Percentiles rank a stretch among this genome's conserved stretches.
Evolutionary conservation across 35 echinoderm and acorn worm species (phyloP).

Genomic region (Eucidaris tribuloides): DNA sequence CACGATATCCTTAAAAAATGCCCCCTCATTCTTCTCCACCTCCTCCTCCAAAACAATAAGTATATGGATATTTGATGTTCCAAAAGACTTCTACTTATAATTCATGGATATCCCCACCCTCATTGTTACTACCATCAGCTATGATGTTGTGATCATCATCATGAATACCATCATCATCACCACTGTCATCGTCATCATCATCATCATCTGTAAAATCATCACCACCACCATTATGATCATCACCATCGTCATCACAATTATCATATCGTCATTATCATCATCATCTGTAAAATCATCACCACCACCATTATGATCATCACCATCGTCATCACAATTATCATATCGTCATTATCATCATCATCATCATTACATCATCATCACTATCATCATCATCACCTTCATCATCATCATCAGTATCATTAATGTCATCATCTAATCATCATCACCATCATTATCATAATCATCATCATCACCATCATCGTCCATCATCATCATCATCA

Average conservation of each 20-base stretch:
- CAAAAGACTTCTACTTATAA: too few relatives aligned
- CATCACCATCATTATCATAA: conserved; percentile 1
- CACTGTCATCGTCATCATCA: too few relatives aligned
- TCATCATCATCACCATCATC: conserved; percentile 16
- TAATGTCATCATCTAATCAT: too few relatives aligned
- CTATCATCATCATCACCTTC: neutral
- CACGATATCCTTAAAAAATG: too few relatives aligned
- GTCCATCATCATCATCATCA: neutral
- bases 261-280: neutral
- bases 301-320: neutral
- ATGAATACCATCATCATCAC: too few relatives aligned
- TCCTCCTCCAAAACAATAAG: too few relatives aligned
- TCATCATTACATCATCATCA: neutral
- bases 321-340: neutral
- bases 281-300: neutral
- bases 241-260: neutral
- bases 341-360: neutral
- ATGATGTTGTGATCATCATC: too few relatives aligned
- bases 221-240: neutral
- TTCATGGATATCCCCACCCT: too few relatives aligned
- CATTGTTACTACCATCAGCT: too few relatives aligned
- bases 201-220: too few relatives aligned
- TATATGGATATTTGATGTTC: too few relatives aligned
- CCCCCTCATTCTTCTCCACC: too few relatives aligned
- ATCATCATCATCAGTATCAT: neutral